These are phyloP conservation scores for Drosophila pseudoobscura DNA, from an alignment of 1,140 invertebrate genomes.

Conservation along the genomic window DNA sequence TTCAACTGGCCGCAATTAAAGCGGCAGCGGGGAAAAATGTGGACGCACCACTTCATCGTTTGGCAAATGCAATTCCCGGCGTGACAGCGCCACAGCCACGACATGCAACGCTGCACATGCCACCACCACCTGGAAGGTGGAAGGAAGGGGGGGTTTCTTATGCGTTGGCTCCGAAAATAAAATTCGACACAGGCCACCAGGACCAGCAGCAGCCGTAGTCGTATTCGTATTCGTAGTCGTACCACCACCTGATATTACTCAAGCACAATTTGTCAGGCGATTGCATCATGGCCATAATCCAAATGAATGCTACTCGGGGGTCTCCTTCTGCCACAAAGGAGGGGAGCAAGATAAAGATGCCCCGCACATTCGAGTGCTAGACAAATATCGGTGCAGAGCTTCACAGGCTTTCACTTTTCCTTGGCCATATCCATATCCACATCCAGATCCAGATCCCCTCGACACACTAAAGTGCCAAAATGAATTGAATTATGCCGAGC, in stretches of 20 bases:
- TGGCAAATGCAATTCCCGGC: slow-evolving; percentile 64
- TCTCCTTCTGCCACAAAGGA: slow-evolving; percentile 1
- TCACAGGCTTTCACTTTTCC: slow-evolving; percentile 66
- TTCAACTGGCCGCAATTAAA: slow-evolving; percentile 61
- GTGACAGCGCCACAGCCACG: slow-evolving; percentile 49
- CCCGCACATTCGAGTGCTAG: slow-evolving; percentile 22
- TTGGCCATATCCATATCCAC: slow-evolving; percentile 17
- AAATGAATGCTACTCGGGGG: slow-evolving; percentile 4
- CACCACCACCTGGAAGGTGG: neutral
- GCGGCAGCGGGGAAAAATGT: slow-evolving; percentile 61
- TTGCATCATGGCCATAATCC: slow-evolving; percentile 57
- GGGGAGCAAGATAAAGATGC: slow-evolving; percentile 33
- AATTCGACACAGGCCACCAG: slow-evolving; percentile 32
- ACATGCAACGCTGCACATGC: slow-evolving; percentile 45
- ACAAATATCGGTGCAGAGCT: slow-evolving; percentile 28
- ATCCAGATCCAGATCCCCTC: slow-evolving; percentile 37
- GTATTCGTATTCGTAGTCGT: no score
- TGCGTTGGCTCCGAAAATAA: slow-evolving; percentile 45
- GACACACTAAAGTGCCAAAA: slow-evolving; percentile 35
- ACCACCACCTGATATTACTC: slow-evolving; percentile 19
- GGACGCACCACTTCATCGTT: slow-evolving; percentile 42
- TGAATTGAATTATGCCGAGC: slow-evolving; percentile 50
- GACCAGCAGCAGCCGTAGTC: slow-evolving; percentile 20
- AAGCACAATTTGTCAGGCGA: slow-evolving; percentile 51
- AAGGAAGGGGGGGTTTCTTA: slow-evolving; percentile 11